These are phyloP conservation scores for Procapra przewalskii DNA, from an alignment of 2,113 vertebrate genomes.

Conservation along the genomic window DNA sequence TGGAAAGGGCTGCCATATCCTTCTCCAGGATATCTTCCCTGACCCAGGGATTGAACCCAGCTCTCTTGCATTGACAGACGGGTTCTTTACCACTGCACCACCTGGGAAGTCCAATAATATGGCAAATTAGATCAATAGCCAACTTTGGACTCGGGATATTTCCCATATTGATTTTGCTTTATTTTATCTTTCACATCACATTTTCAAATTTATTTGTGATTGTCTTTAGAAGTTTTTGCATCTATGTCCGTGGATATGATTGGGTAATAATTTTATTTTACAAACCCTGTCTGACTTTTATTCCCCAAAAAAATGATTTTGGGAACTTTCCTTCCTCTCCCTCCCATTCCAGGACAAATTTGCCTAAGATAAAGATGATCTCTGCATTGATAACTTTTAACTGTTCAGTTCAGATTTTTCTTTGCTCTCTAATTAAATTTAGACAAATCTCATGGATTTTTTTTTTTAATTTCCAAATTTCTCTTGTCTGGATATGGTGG, in stretches of 20 bases:
- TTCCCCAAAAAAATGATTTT: neutral
- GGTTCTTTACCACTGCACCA: neutral
- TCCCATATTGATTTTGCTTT: neutral
- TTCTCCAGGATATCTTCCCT: neutral
- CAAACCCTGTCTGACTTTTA: neutral
- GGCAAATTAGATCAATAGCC: neutral
- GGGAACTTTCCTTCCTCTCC: neutral
- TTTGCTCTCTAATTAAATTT: neutral
- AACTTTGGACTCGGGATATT: neutral
- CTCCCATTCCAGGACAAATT: neutral
- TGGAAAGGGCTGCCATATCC: neutral
- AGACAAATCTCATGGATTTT: neutral
- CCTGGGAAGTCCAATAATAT: neutral
- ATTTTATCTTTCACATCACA: neutral
- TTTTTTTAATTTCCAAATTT: neutral
- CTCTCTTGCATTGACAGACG: neutral
- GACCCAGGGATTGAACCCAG: neutral
- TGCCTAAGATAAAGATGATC: neutral
- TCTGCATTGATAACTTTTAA: neutral
- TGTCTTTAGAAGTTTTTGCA: neutral
- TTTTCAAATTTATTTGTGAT: neutral
- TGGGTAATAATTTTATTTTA: neutral
- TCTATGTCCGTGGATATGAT: neutral
- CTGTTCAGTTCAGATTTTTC: neutral
- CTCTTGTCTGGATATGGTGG: neutral